Conservation (phyloP, 30 jellyfish, hydroid and myxozoan genomes). For the Haliclystus octoradiatus region DNA sequence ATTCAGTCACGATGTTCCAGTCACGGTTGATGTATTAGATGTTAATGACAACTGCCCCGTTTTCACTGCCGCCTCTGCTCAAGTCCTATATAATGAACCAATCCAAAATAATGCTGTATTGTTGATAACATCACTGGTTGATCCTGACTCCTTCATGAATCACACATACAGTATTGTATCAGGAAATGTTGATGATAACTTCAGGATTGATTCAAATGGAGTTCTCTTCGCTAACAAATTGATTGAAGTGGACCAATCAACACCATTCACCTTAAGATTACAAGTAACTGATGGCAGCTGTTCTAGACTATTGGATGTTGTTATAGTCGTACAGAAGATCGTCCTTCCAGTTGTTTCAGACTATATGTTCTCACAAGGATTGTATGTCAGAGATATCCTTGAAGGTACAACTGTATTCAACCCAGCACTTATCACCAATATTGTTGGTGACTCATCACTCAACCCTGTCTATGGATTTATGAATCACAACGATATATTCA, state of each 20-base stretch:
- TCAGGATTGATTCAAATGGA: slow-evolving; percentile 53
- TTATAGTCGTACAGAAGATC: slow-evolving; percentile 13
- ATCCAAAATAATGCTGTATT: slow-evolving; percentile 38
- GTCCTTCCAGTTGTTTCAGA: slow-evolving; percentile 9
- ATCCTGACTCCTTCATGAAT: no score
- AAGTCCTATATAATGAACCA: slow-evolving; percentile 35
- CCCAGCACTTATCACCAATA: background rate
- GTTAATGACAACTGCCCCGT: slow-evolving; percentile 53
- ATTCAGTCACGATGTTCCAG: slow-evolving; percentile 24
- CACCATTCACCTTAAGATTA: slow-evolving; percentile 23
- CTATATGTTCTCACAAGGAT: slow-evolving; percentile 45
- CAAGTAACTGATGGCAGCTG: slow-evolving; percentile 52
- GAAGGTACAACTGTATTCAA: background rate
- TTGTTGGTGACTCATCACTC: no score
- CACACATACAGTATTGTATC: slow-evolving; percentile 42
- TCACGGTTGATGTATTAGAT: slow-evolving; percentile 48
- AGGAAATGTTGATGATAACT: slow-evolving; percentile 14
- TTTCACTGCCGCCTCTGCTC: slow-evolving; percentile 48
- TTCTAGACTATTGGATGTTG: slow-evolving; percentile 8
- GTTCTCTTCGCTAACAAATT: slow-evolving; percentile 16
- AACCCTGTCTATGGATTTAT: no score
- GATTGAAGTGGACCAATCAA: slow-evolving; percentile 9
- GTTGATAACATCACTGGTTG: no score
- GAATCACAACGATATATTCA: no score
- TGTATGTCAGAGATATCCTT: slow-evolving; percentile 3